Evolutionary conservation across 2,113 vertebrate species (phyloP).

Genomic region (Pan paniscus): DNA sequence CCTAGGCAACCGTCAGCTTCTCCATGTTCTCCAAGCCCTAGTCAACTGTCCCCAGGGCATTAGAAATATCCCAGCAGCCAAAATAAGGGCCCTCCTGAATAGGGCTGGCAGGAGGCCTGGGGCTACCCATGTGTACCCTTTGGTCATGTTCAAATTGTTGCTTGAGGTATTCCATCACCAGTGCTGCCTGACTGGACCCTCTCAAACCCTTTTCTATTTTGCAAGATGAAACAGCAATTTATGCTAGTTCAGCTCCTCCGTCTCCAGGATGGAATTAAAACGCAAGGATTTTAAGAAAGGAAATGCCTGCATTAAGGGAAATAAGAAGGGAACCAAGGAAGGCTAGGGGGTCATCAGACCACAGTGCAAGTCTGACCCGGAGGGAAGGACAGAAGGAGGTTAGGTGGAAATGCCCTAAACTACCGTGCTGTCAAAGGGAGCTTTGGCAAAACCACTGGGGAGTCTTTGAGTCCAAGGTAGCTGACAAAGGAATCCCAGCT

Average conservation of each 20-base stretch:
- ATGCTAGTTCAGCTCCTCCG: not conserved
- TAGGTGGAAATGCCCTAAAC: not conserved
- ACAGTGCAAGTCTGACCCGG: not conserved
- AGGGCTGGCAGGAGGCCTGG: not conserved
- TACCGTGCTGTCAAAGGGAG: not conserved
- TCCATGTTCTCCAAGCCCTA: not conserved
- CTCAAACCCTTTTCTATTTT: not conserved
- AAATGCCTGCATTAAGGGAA: not conserved
- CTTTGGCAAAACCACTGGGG: not conserved
- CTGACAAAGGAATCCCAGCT: not conserved
- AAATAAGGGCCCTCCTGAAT: not conserved
- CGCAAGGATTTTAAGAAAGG: not conserved
- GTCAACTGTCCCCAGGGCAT: not conserved
- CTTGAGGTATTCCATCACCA: not conserved
- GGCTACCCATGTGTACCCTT: not conserved
- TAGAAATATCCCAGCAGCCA: not conserved
- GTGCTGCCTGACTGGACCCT: not conserved
- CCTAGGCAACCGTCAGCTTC: not conserved
- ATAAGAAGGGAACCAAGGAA: not conserved
- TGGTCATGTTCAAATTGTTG: not conserved
- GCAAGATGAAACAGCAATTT: not conserved
- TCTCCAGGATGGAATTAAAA: not conserved
- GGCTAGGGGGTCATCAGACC: not conserved
- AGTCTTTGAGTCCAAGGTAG: not conserved
- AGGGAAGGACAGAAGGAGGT: not conserved